Evolutionary conservation across 2,113 vertebrate species (phyloP).

Genomic region (Calyptommatus sinebrachiatus): DNA sequence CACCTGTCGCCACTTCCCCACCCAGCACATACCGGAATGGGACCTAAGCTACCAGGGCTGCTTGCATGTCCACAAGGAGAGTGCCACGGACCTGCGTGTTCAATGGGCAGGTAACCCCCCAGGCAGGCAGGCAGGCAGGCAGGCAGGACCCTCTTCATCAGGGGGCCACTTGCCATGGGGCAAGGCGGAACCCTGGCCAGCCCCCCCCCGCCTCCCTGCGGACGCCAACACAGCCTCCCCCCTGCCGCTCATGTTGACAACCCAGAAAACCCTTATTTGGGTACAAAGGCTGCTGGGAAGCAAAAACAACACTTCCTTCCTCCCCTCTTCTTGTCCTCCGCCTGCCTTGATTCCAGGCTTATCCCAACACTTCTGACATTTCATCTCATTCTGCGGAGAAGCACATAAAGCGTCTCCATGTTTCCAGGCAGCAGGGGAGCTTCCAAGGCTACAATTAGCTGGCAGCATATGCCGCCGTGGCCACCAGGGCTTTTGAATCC

Average conservation of each 20-base stretch:
- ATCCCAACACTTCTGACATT: constrained; percentile 71
- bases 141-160: too few species aligned
- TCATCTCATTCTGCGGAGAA: constrained; percentile 67
- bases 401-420: constrained; percentile 71
- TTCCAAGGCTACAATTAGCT: constrained; percentile 82
- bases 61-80: too few species aligned
- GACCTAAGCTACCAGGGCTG: too few species aligned
- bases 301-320: constrained; percentile 50
- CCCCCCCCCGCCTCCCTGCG: constrained; percentile 21
- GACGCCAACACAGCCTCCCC: constrained; percentile 27
- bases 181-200: constrained; percentile 38
- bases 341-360: constrained; percentile 70
- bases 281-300: constrained; percentile 55
- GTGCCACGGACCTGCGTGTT: too few species aligned
- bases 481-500: constrained; percentile 80
- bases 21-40: too few species aligned
- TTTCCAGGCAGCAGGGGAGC: constrained; percentile 78
- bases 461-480: constrained; percentile 81
- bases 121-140: too few species aligned
- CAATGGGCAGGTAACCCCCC: too few species aligned
- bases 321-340: constrained; percentile 49
- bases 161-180: too few species aligned
- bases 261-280: constrained; percentile 54
- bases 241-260: constrained; percentile 54
- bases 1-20: too few species aligned